Base-by-base conservation (phyloP, 1,140 invertebrate genomes). In the Steinernema khuongi region DNA sequence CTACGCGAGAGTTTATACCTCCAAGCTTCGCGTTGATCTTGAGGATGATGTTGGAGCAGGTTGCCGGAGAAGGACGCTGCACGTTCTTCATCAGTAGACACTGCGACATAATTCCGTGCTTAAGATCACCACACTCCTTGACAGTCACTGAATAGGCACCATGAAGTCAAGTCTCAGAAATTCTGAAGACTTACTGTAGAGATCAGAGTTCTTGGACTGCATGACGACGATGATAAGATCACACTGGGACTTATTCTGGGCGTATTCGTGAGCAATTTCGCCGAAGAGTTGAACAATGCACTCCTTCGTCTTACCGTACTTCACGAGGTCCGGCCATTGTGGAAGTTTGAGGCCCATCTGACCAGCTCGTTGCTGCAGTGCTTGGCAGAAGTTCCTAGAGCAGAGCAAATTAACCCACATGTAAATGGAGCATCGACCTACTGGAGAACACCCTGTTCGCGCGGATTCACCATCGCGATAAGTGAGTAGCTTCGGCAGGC, bases 11-110 rank as follows among this genome's bases (percentile, higher is more conserved):
- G 87, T 94, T 95, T 0, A 90, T 87, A 0, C 92, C 92, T 85
- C 92, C 92, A 32, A 94, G 80, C 85, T 95, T 94, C 0, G 91
- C 90, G 84, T 92, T 91, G 0, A 95, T 89, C 88, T 96, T 95
- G 0, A 93, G 83, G 18, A 94, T 83, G 75, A 95, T 90, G 83
- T 95, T 95, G 0, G 85, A 79, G n/a, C 89, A 81, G 0, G 89
- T 89, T 0, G 89, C 75, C 26, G 81, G 78, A 88, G 67, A 68
- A 43, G 74, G 76, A 31, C 73, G 70, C 70, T 0, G 89, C 81
- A 82, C 17, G 90, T 93, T 70, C 68, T 79, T 29, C 86, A 83
- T 81, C 60, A 91, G 91, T 7, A 95, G 87, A 81, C 93, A 94
- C 79, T 94, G 93, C 0, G 93, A 94, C 18, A 93, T 81, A 41